Conservation (phyloP, 2,888 invertebrate species). For the Hypsopygia costalis region DNA sequence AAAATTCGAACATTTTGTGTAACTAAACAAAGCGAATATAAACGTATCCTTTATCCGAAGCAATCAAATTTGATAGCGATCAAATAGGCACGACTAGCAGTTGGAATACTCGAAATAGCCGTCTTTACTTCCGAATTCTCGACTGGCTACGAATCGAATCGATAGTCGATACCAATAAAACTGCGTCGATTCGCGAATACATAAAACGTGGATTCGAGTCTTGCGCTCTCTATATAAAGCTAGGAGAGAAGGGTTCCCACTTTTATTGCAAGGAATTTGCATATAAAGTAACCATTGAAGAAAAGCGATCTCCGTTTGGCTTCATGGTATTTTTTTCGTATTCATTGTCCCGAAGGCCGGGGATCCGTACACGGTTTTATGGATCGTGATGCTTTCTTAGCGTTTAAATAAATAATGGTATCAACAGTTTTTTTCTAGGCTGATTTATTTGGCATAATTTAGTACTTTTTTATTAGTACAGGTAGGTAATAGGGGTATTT, state of each 20-base stretch:
- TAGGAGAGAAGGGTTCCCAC: slow-evolving; percentile 75
- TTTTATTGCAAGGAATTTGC: slow-evolving; percentile 78
- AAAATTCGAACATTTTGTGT: neutral
- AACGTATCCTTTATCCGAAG: slow-evolving; percentile 50
- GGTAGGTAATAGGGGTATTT: slow-evolving; percentile 12
- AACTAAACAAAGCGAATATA: slow-evolving; percentile 45
- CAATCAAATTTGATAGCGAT: slow-evolving; percentile 68
- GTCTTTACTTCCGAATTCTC: slow-evolving; percentile 70
- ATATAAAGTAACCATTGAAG: slow-evolving; percentile 81
- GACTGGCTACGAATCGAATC: slow-evolving; percentile 57
- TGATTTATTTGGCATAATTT: too few species aligned
- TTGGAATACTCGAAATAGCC: slow-evolving; percentile 61
- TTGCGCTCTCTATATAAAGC: slow-evolving; percentile 70
- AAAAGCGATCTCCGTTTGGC: slow-evolving; percentile 74
- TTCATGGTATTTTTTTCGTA: slow-evolving; percentile 65
- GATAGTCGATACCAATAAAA: slow-evolving; percentile 78
- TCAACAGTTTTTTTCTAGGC: slow-evolving; percentile 59
- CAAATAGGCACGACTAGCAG: slow-evolving; percentile 62
- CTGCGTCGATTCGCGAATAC: slow-evolving; percentile 75
- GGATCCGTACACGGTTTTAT: slow-evolving; percentile 65
- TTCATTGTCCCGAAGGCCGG: slow-evolving; percentile 74
- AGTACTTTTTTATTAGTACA: slow-evolving; percentile 21
- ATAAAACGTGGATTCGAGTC: slow-evolving; percentile 76
- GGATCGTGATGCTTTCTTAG: slow-evolving; percentile 65
- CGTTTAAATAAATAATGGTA: slow-evolving; percentile 72